phyloP scores from a whole-genome alignment of 35 echinoderm and acorn worm species.

The Ophioderma brevispina region DNA sequence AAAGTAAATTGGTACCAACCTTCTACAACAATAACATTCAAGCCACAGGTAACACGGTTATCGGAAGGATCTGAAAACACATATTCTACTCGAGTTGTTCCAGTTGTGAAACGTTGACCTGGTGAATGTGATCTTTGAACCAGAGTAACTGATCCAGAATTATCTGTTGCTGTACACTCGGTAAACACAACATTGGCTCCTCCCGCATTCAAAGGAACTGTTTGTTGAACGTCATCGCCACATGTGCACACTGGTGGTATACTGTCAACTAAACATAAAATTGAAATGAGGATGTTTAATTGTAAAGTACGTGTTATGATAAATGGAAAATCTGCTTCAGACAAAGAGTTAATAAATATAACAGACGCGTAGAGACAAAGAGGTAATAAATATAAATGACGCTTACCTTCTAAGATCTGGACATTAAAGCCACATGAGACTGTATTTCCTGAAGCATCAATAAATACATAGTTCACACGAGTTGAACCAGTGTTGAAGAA shows the following conservation, averaged over 20 bases:
- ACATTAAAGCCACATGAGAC: slow-evolving; percentile 39
- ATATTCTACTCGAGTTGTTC: slow-evolving; percentile 39
- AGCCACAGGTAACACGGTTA: slow-evolving; percentile 42
- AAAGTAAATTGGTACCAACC: no score
- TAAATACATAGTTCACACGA: slow-evolving; percentile 30
- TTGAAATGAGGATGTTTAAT: not conserved
- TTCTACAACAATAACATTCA: slow-evolving; percentile 40
- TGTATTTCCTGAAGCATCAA: not conserved
- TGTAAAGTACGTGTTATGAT: not conserved
- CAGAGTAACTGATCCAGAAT: not conserved
- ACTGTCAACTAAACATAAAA: not conserved
- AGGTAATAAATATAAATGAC: not conserved
- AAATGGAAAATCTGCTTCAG: not conserved
- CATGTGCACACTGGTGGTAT: not conserved
- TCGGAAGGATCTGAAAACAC: slow-evolving; percentile 25
- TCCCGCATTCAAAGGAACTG: not conserved
- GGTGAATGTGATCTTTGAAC: not conserved
- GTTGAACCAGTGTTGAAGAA: slow-evolving; percentile 31
- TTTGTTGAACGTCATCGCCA: not conserved
- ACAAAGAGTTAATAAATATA: not conserved
- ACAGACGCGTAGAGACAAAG: not conserved
- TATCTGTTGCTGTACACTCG: slow-evolving; percentile 23
- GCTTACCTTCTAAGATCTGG: not conserved
- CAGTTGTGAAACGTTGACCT: slow-evolving; percentile 37
- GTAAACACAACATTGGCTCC: not conserved